Evolutionary conservation across 2,113 vertebrate species (phyloP).

Genomic region (Ageneiosus marmoratus): DNA sequence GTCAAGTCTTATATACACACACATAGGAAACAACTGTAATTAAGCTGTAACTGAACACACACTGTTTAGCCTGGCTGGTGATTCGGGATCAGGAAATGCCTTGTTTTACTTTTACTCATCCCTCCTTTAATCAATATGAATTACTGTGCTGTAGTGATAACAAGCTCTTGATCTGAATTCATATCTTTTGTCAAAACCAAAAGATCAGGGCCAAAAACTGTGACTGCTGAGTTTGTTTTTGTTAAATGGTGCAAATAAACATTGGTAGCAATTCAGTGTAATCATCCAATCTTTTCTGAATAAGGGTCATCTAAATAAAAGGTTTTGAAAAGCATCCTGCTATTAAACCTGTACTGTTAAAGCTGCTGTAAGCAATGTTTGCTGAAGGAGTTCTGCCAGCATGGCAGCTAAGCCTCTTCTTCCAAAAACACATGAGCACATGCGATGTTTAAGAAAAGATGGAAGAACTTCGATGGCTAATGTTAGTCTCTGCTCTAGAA

Average conservation of each 20-base stretch:
- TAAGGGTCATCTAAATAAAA: background rate
- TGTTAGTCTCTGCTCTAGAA: background rate
- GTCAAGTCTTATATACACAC: background rate
- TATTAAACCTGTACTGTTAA: slow-evolving; percentile 40
- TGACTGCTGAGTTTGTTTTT: background rate
- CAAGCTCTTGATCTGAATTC: background rate
- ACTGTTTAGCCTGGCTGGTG: background rate
- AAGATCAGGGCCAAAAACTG: background rate
- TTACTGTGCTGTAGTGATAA: background rate
- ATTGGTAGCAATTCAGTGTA: background rate
- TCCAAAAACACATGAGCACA: background rate
- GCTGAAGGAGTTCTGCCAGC: background rate
- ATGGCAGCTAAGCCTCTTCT: background rate
- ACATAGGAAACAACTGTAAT: background rate
- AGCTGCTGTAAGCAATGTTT: slow-evolving; percentile 17
- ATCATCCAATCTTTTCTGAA: background rate
- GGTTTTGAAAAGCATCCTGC: slow-evolving; percentile 47
- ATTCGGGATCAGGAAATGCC: slow-evolving; percentile 11
- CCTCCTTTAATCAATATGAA: background rate
- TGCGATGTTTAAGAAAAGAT: background rate
- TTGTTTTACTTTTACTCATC: background rate
- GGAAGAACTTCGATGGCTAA: too few relatives aligned
- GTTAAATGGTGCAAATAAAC: background rate
- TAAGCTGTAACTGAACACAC: background rate
- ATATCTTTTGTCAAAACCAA: background rate